Evolutionary conservation across 2,113 vertebrate species (phyloP), one percentile per base, ranked within the genome.

Genomic region (Eudyptes chrysolophus): DNA sequence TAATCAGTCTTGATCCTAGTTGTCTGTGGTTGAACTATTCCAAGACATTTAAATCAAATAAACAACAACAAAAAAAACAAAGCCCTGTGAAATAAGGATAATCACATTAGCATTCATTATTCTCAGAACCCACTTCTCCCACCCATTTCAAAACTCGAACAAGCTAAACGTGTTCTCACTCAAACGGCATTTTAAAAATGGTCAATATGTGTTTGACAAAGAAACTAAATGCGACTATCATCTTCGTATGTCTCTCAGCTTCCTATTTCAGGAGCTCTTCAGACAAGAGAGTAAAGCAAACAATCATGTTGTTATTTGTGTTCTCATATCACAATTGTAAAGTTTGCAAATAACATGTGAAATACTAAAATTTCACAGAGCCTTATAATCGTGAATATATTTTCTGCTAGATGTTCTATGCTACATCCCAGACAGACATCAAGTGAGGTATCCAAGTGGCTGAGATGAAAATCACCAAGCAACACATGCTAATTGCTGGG

Each of bases 51-150:
- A 74, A 82, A 90, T 51, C 58, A 86, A 88, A 90, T 30, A 77
- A 97, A 83, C 32, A 82, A 91, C 7, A 40, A 32, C 13, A 14
- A 44, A 49, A 54, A 54, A 62, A 87, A 51, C 8, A 26, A 26
- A 83, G 46, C 49, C 42, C 54, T 32, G 36, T 52, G 26, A 42
- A 93, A 64, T 66, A 94, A 87, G 57, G 54, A 91, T 80, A 92
- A 93, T 77, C 81, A 80, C 77, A 78, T 94, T 42, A 87, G 52
- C 58, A 84, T 86, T 90, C 64, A 30, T 83, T 88, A 92, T 70
- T 74, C 91, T 91, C 76, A 84, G 83, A 82, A 84, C 80, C 62
- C 65, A 76, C 48, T 95, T 96, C 61, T 96, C 87, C 90, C 70
- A 90, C 78, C 82, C 78, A 51, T 92, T 88, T 68, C 64, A 70